Base-by-base conservation (phyloP, 1,140 invertebrate species). In the Cardiocondyla obscurior region DNA sequence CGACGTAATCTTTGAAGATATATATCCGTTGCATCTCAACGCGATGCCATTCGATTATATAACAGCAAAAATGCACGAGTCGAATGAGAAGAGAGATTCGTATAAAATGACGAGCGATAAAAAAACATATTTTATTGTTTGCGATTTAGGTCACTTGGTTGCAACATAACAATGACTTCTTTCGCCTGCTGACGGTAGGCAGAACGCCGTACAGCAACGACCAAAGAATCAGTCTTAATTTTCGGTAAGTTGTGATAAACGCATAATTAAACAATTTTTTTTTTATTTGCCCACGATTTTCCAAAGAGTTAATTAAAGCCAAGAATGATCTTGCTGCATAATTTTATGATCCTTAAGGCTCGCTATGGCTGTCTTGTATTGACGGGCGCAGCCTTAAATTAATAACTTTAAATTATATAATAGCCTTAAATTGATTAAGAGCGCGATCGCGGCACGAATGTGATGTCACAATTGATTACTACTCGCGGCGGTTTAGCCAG, bases 111-210 rank as follows among this genome's bases (percentile, higher is more conserved):
- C n/a, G n/a, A n/a, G n/a, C n/a, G n/a, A n/a, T n/a, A n/a, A n/a
- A n/a, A n/a, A n/a, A n/a, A n/a, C n/a, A n/a, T n/a, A n/a, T n/a
- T n/a, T n/a, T n/a, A n/a, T n/a, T 86, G 28, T 88, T 94, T 90
- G 0, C 93, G n/a, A n/a, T n/a, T n/a, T n/a, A 97, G 97, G 97
- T 97, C 53, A 97, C 97, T 92, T 97, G 97, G 97, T 93, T 97
- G 46, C 87, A 88, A 33, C 95, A 96, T 76, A 96, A 95, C 79
- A 95, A 95, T 10, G 96, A 97, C 70, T 95, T 95, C 49, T 96
- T 97, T 36, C 96, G 97, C 53, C 94, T 97, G 19, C 94, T 97
- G 44, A 97, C 97, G 6, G 97, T 97, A 1, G 97, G 97, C 1
- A 95, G 95, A 82, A 95, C 95, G 8, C 95, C 96, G 1, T 95